Evolutionary conservation across 2,797 vertebrate species (phyloP).

Genomic region (Microctenopoma stevenorrisi): DNA sequence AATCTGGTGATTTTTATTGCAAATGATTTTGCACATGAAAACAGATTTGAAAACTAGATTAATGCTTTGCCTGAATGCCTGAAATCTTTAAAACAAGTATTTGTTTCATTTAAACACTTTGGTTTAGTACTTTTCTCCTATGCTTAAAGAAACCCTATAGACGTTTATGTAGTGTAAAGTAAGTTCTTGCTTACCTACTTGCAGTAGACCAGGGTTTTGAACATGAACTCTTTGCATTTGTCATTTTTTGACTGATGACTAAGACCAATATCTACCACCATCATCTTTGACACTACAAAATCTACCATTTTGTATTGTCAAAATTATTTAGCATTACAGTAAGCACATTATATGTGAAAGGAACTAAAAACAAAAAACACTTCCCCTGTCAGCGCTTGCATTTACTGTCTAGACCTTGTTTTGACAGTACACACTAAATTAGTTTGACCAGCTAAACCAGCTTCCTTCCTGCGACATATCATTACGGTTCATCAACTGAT

Average conservation of each 20-base stretch:
- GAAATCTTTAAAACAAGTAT: neutral
- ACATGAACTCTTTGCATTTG: neutral
- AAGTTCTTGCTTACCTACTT: too few species aligned
- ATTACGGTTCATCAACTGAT: slow-evolving; percentile 48
- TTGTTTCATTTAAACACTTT: neutral
- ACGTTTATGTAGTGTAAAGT: neutral
- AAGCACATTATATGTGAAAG: slow-evolving; percentile 15
- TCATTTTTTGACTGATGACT: neutral
- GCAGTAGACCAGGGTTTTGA: neutral
- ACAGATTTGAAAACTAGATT: neutral
- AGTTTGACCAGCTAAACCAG: slow-evolving; percentile 53
- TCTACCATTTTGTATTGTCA: neutral
- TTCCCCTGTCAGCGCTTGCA: slow-evolving; percentile 25
- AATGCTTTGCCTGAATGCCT: neutral
- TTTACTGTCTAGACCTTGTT: slow-evolving; percentile 53
- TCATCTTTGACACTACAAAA: too few species aligned
- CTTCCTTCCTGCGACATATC: slow-evolving; percentile 67
- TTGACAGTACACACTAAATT: slow-evolving; percentile 64
- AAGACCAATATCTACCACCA: neutral
- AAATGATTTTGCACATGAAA: neutral
- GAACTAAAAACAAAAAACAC: slow-evolving; percentile 51
- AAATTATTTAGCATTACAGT: slow-evolving; percentile 1
- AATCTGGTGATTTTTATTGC: neutral
- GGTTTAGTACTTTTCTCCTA: neutral
- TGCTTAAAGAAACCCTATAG: neutral